Percentiles rank a stretch among this genome's conserved stretches.
Conservation (phyloP, 2,797 vertebrate species). For the Ibycter americanus region DNA sequence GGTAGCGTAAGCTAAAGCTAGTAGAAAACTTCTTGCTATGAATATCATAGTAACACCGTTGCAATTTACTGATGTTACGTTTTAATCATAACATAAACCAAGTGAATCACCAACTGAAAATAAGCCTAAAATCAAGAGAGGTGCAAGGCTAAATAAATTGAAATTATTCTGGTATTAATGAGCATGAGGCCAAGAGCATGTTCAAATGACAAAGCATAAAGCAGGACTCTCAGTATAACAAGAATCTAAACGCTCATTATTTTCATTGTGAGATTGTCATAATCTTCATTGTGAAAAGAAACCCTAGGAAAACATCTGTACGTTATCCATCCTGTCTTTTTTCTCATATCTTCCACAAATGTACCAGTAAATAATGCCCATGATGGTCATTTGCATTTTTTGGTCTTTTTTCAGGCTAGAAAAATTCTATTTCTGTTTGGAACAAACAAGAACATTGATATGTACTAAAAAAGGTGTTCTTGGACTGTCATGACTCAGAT, state of each 20-base stretch:
- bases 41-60: not conserved
- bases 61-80: not conserved
- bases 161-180: not conserved
- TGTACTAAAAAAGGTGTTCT: not conserved
- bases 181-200: not conserved
- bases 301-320: not conserved
- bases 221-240: not conserved
- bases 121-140: not conserved
- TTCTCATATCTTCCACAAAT: not conserved
- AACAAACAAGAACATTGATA: not conserved
- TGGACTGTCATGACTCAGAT: not conserved
- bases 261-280: not conserved
- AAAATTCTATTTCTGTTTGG: not conserved
- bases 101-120: not conserved
- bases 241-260: not conserved
- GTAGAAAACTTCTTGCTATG: not conserved
- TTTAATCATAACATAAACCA: not conserved
- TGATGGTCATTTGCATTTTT: accelerated
- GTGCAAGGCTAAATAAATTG: not conserved
- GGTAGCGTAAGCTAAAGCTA: not conserved
- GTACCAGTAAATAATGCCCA: not conserved
- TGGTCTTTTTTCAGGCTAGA: not conserved
- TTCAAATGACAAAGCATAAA: not conserved
- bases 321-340: not conserved
- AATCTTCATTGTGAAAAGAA: not conserved